A percentile compares a stretch with the other conserved stretches of the same genome.
These are phyloP conservation scores for Eupithecia tripunctaria DNA, from an alignment of 2,888 invertebrate species.

Conservation along the genomic window DNA sequence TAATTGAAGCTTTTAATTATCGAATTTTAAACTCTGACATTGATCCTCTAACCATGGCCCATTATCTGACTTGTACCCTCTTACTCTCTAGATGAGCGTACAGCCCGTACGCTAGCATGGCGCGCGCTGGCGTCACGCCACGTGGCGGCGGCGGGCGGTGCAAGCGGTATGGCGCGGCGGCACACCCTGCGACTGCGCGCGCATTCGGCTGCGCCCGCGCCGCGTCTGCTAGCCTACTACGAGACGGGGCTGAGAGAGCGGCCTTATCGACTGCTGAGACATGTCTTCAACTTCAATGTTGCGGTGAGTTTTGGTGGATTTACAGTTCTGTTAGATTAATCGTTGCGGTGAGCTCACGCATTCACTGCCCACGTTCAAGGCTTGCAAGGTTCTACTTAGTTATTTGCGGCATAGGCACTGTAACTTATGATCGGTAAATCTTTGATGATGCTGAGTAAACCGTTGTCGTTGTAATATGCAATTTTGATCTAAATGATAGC, in stretches of 20 bases:
- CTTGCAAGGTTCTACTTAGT: too few species aligned
- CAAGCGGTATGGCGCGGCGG: constrained; percentile 36
- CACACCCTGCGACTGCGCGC: constrained; percentile 64
- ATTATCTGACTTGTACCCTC: too few species aligned
- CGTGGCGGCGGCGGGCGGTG: constrained; percentile 51
- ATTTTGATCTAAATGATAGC: too few species aligned
- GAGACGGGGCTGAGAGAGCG: constrained; percentile 60
- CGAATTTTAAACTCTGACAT: too few species aligned
- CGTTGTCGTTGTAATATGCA: background rate
- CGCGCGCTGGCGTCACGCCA: constrained; percentile 56
- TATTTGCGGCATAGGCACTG: background rate
- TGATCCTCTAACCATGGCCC: too few species aligned
- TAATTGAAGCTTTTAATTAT: background rate
- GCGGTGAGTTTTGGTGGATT: constrained; percentile 56
- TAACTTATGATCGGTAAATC: too few species aligned
- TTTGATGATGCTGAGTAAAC: background rate
- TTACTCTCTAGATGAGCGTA: constrained; percentile 66
- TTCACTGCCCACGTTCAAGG: background rate
- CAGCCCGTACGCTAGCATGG: constrained; percentile 61
- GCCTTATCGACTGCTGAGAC: constrained; percentile 67
- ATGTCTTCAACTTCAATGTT: constrained; percentile 66
- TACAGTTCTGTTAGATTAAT: background rate
- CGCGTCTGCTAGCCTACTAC: constrained; percentile 71
- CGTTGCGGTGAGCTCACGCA: background rate
- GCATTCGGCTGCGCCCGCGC: constrained; percentile 52